Evolutionary conservation across 2,888 invertebrate species (phyloP).

Genomic region (Dynastes hyllus): DNA sequence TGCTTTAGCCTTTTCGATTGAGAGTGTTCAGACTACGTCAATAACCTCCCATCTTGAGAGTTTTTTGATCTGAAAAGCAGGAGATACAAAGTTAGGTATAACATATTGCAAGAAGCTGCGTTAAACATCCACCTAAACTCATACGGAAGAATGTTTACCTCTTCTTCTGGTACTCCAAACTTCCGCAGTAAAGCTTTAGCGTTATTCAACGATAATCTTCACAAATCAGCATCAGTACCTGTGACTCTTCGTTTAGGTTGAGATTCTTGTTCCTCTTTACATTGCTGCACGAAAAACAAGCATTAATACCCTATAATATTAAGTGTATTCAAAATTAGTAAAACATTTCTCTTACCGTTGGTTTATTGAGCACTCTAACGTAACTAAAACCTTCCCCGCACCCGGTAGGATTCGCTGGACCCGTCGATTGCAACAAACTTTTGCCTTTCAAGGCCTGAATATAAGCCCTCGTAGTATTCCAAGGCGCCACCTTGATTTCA

Average conservation of each 20-base stretch:
- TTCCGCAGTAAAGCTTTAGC: constrained; percentile 96
- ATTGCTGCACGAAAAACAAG: constrained; percentile 73
- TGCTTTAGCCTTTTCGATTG: constrained; percentile 98
- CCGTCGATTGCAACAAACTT: constrained; percentile 95
- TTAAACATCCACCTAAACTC: no score
- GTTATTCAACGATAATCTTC: constrained; percentile 94
- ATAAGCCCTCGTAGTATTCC: constrained; percentile 99
- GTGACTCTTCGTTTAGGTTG: constrained; percentile 96
- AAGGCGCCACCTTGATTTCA: constrained; percentile 98
- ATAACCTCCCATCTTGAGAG: constrained; percentile 97
- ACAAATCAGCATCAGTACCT: constrained; percentile 98
- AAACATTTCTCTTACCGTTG: constrained; percentile 76
- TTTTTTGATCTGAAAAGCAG: constrained; percentile 81
- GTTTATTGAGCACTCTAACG: constrained; percentile 97
- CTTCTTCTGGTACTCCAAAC: constrained; percentile 98
- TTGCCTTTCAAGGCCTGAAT: constrained; percentile 99
- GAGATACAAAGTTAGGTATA: no score
- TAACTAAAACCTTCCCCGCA: constrained; percentile 99
- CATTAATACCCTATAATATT: neutral
- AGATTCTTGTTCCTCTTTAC: constrained; percentile 91
- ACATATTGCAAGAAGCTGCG: no score
- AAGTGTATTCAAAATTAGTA: no score
- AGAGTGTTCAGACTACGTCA: constrained; percentile 97
- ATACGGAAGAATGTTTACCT: constrained; percentile 72
- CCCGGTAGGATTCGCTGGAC: constrained; percentile 95